phyloP scores from a whole-genome alignment of 2,113 vertebrate genomes.

The Ploceus nigricollis region DNA sequence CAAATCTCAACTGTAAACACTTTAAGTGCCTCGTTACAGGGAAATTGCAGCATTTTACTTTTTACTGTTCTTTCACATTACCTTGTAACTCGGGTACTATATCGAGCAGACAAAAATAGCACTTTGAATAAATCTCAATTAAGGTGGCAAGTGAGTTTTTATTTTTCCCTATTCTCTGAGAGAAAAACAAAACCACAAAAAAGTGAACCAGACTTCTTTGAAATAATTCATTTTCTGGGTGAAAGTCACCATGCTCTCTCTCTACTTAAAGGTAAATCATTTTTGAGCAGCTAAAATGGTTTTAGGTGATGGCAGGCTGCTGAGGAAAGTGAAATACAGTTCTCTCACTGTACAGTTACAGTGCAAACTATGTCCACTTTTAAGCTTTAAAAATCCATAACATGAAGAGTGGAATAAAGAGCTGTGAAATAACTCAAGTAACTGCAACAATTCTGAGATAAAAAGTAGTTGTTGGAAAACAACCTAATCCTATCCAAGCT shows the following conservation, averaged over 20 bases:
- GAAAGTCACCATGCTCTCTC: background rate
- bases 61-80: conserved; percentile 6
- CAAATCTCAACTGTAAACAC: background rate
- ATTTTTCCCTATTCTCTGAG: background rate
- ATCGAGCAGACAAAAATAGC: background rate
- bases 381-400: background rate
- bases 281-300: background rate
- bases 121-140: conserved; percentile 6
- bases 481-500: background rate
- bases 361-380: background rate
- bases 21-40: background rate
- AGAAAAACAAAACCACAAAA: background rate
- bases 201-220: background rate
- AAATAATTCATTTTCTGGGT: background rate
- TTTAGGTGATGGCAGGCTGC: background rate
- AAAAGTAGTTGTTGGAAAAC: background rate
- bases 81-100: background rate
- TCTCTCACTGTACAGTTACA: background rate
- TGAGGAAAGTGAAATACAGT: background rate
- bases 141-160: background rate
- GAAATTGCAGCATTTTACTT: conserved; percentile 24
- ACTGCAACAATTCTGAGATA: background rate
- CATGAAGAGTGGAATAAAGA: background rate
- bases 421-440: background rate
- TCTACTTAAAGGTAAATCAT: background rate